Evolutionary conservation across 2,113 vertebrate species (phyloP), one percentile per base, ranked within the genome.

Genomic region (Stomatorhinus ivindoensis): DNA sequence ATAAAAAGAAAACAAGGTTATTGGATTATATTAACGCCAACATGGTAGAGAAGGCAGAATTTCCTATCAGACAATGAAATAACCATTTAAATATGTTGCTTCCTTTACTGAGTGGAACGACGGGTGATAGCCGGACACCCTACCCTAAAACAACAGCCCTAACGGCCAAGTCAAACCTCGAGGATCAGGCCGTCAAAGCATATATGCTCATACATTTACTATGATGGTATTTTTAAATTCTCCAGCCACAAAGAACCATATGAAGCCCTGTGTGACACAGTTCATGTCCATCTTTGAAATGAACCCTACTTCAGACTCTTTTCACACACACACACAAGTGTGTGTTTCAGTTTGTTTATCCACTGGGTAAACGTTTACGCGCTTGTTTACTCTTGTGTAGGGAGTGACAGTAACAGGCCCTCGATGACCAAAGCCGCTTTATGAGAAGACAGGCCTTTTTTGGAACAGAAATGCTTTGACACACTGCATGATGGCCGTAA

Each of bases 31-130:
- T 87, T 31, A 35, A 53, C n/a, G 1, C 31, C 50, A 51, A 17
- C 31, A 24, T 51, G 85, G 10, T 86, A 55, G 10, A 27, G n/a
- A 86, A 50, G n/a, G n/a, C 48, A 87, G 21, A 55, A 17, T 31
- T 51, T 31, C 85, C 27, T 53, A 27, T 51, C 83, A 50, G 83
- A 51, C 31, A 51, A 86, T 86, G 85, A 27, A 51, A 86, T 86
- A 51, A 86, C 48, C 15, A 39, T 51, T 15, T 86, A 86, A 86
- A 51, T 86, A 51, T 86, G 85, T 53, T 51, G 50, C n/a, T 86
- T 86, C 85, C 85, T 55, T 50, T 86, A 51, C 27, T 51, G 50
- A 86, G 44, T 39, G 24, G 50, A 53, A 31, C 3, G 11, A 9
- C 35, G 24, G n/a, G 7, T 3, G 31, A 87, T 21, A 35, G 84